A percentile compares a stretch with the other conserved stretches of the same genome.
These are phyloP conservation scores for Podarcis siculus DNA, from an alignment of 2,797 vertebrate genomes.

Conservation along the genomic window DNA sequence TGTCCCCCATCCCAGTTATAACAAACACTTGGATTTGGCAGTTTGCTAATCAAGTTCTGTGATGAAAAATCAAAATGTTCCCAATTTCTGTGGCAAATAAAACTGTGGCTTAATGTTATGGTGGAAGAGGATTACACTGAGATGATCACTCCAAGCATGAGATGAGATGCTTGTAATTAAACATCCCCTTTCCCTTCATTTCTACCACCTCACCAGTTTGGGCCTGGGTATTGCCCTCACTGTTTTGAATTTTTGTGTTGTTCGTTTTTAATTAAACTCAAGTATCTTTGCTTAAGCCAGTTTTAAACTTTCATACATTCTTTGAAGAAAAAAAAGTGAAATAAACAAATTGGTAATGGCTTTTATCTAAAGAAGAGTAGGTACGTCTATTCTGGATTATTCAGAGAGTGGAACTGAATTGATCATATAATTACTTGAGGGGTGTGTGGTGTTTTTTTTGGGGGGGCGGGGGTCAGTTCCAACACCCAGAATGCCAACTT, in stretches of 20 bases:
- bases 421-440: constrained; percentile 30
- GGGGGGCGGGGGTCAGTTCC: constrained; percentile 8
- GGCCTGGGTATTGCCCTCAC: neutral
- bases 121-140: neutral
- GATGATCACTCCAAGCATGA: neutral
- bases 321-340: neutral
- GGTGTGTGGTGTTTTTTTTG: neutral
- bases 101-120: neutral
- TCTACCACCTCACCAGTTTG: neutral
- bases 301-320: neutral
- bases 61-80: neutral
- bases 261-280: neutral
- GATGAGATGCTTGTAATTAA: neutral
- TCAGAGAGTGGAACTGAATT: constrained; percentile 7
- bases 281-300: neutral
- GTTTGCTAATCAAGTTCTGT: constrained; percentile 13
- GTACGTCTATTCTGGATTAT: neutral
- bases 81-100: constrained; percentile 10
- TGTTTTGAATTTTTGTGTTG: neutral
- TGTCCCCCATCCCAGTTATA: neutral
- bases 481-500: constrained; percentile 33
- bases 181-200: too few relatives aligned
- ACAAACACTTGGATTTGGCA: constrained; percentile 26
- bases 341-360: neutral
- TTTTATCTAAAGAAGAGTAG: neutral